A percentile compares a stretch with the other conserved stretches of the same genome.
Evolutionary conservation across 2,113 vertebrate genomes (phyloP).

Genomic region (Orientallactaga bullata): DNA sequence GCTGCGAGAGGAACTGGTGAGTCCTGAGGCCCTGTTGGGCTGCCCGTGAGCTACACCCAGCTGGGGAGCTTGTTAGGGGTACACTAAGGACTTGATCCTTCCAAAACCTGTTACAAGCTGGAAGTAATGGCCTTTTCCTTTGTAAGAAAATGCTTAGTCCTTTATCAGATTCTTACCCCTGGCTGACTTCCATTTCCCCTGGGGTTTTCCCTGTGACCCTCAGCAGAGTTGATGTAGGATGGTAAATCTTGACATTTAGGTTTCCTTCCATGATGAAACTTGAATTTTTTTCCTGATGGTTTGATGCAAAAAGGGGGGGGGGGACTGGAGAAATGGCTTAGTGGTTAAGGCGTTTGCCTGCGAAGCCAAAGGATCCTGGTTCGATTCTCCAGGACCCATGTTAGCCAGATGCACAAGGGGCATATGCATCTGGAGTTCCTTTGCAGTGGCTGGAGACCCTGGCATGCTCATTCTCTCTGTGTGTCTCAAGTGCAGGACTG

Average conservation of each 20-base stretch:
- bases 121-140: background rate
- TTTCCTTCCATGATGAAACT: background rate
- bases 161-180: background rate
- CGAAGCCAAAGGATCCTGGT: too few relatives aligned
- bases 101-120: background rate
- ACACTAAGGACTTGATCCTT: background rate
- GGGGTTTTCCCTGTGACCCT: background rate
- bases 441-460: background rate
- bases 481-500: background rate
- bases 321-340: too few relatives aligned
- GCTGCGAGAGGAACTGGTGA: slow-evolving; percentile 93
- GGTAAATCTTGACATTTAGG: background rate
- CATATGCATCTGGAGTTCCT: too few relatives aligned
- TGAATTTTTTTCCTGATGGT: slow-evolving; percentile 12
- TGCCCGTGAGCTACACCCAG: accelerated
- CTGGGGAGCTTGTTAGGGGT: background rate
- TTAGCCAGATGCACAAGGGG: too few relatives aligned
- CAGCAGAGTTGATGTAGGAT: background rate
- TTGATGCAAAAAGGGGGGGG: background rate
- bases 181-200: background rate
- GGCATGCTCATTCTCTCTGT: too few relatives aligned
- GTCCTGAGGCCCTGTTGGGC: background rate
- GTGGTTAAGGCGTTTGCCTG: too few relatives aligned
- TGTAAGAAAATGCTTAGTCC: background rate
- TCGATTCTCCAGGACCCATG: too few relatives aligned